These are phyloP conservation scores for Eurystomus glaucurus DNA, from an alignment of 2,797 vertebrate genomes.

Conservation along the genomic window DNA sequence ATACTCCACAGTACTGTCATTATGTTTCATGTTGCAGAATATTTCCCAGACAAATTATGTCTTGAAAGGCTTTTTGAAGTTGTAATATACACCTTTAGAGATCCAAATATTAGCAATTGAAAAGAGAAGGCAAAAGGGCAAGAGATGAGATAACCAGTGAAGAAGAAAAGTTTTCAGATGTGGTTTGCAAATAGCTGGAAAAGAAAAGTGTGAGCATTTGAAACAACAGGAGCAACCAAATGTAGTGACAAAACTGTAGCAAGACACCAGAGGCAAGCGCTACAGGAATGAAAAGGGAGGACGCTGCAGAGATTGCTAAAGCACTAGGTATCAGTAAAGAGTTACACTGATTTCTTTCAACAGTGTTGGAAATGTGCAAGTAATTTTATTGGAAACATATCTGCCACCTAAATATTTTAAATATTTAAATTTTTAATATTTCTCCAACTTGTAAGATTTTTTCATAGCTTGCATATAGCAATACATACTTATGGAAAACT, in stretches of 20 bases:
- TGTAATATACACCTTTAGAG: neutral
- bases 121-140: neutral
- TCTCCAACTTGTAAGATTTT: neutral
- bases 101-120: neutral
- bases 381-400: neutral
- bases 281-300: neutral
- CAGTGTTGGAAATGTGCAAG: neutral
- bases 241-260: neutral
- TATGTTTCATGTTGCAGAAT: neutral
- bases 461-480: neutral
- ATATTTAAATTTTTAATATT: neutral
- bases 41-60: neutral
- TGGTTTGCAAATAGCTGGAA: neutral
- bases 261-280: neutral
- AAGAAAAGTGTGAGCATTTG: neutral
- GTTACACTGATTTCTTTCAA: neutral
- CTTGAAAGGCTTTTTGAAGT: neutral
- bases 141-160: neutral
- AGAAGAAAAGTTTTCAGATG: neutral
- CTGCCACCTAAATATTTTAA: neutral
- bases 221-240: neutral
- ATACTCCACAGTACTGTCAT: neutral
- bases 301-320: neutral
- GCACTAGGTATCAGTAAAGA: neutral
- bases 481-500: fast-evolving